Conservation (phyloP, 2,797 vertebrate species). For the Typhlichthys subterraneus region DNA sequence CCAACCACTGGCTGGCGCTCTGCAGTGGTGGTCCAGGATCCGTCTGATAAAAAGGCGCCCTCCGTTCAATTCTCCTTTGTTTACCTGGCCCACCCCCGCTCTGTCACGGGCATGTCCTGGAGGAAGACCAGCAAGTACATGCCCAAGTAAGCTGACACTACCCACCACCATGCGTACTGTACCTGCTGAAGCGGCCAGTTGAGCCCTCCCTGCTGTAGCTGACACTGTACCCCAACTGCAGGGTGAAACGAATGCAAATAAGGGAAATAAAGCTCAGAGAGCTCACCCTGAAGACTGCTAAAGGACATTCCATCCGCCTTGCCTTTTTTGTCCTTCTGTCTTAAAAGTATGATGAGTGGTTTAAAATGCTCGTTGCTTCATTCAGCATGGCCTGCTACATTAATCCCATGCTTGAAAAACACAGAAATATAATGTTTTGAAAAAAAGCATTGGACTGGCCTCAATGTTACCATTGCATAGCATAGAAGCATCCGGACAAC, state of each 20-base stretch:
- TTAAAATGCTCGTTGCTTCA: too few species aligned
- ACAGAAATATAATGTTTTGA: too few species aligned
- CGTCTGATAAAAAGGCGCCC: conserved; percentile 79
- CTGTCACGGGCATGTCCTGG: conserved; percentile 95
- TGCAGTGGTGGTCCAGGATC: conserved; percentile 89
- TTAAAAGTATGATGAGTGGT: too few species aligned
- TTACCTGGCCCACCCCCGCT: conserved; percentile 95
- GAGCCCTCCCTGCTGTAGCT: not conserved
- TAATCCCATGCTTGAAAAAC: too few species aligned
- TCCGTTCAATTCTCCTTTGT: conserved; percentile 91
- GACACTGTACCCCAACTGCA: not conserved
- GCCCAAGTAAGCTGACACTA: conserved; percentile 88
- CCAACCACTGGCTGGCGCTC: conserved; percentile 93
- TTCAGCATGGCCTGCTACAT: too few species aligned
- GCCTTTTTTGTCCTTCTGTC: not conserved
- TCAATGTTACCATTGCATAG: too few species aligned
- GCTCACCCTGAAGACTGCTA: not conserved
- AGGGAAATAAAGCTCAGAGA: not conserved
- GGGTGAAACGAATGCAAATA: too few species aligned
- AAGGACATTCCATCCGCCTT: too few species aligned
- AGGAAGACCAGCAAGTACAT: conserved; percentile 97
- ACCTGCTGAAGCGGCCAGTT: conserved; percentile 61
- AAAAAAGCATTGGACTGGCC: too few species aligned
- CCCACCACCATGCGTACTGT: conserved; percentile 64
- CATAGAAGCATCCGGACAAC: too few species aligned